phyloP scores from a whole-genome alignment of 1,140 invertebrate genomes.

The Coptotermes formosanus region DNA sequence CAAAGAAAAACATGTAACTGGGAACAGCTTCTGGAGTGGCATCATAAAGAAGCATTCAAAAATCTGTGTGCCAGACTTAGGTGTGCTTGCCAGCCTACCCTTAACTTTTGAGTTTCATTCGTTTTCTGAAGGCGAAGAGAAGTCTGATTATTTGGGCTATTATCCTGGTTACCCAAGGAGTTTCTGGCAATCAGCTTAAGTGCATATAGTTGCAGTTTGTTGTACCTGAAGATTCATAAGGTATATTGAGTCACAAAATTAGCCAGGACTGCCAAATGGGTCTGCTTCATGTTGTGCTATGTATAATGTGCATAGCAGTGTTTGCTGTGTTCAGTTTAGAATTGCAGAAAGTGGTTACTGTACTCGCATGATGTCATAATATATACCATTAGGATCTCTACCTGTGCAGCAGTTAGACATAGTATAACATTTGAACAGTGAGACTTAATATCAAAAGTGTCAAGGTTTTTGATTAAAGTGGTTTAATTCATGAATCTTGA shows the following conservation, averaged over 20 bases:
- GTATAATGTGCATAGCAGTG: too few species aligned
- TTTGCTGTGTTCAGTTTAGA: too few species aligned
- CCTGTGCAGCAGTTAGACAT: too few species aligned
- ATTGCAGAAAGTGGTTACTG: too few species aligned
- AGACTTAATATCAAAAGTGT: too few species aligned
- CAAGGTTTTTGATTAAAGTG: too few species aligned
- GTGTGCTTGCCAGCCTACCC: conserved; percentile 51
- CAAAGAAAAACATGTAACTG: conserved; percentile 42
- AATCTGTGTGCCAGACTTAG: conserved; percentile 68
- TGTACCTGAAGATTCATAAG: background rate
- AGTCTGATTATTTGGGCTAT: conserved; percentile 1
- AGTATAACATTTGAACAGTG: too few species aligned
- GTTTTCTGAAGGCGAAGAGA: background rate
- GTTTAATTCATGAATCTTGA: too few species aligned
- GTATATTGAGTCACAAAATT: background rate
- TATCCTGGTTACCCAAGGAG: conserved; percentile 12
- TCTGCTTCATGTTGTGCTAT: too few species aligned
- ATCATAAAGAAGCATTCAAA: conserved; percentile 64
- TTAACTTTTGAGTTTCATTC: conserved; percentile 46
- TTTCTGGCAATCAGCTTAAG: background rate
- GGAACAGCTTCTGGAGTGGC: conserved; percentile 62
- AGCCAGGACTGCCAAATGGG: too few species aligned
- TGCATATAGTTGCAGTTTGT: background rate
- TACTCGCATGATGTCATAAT: too few species aligned
- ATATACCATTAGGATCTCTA: too few species aligned